Evolutionary conservation across 2,888 invertebrate species (phyloP).

Genomic region (Macropis europaea): DNA sequence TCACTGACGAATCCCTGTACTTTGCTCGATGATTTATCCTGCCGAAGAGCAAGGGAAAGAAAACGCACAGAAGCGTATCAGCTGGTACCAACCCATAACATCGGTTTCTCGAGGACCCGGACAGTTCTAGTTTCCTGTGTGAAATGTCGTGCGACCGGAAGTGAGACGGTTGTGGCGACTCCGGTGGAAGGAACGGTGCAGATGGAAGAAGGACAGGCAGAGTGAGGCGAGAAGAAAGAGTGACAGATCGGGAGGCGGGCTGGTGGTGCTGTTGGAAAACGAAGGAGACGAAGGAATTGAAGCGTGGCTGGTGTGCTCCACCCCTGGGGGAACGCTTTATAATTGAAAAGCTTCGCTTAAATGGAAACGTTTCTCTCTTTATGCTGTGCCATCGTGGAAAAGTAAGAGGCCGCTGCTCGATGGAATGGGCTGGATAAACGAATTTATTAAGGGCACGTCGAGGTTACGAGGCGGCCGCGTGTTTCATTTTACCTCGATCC

Average conservation of each 20-base stretch:
- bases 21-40: too few species aligned
- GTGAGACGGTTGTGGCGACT: slow-evolving; percentile 55
- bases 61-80: too few species aligned
- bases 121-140: slow-evolving; percentile 20
- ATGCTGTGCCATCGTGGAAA: slow-evolving; percentile 56
- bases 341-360: slow-evolving; percentile 76
- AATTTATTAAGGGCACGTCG: slow-evolving; percentile 68
- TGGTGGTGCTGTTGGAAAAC: slow-evolving; percentile 27
- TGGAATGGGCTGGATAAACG: slow-evolving; percentile 62
- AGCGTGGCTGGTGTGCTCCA: slow-evolving; percentile 41
- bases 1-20: too few species aligned
- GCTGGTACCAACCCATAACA: too few species aligned
- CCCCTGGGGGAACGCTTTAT: slow-evolving; percentile 68
- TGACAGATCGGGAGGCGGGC: slow-evolving; percentile 20
- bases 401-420: slow-evolving; percentile 55
- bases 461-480: slow-evolving; percentile 33
- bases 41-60: too few species aligned
- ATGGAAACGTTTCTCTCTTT: slow-evolving; percentile 69
- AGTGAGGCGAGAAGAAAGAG: slow-evolving; percentile 21
- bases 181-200: background rate
- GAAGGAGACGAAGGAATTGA: slow-evolving; percentile 61
- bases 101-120: background rate
- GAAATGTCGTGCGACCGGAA: slow-evolving; percentile 58
- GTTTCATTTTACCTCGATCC: slow-evolving; percentile 34
- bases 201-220: slow-evolving; percentile 5